Evolutionary conservation across 2,797 vertebrate genomes (phyloP).

Genomic region (Etheostoma nigrum): DNA sequence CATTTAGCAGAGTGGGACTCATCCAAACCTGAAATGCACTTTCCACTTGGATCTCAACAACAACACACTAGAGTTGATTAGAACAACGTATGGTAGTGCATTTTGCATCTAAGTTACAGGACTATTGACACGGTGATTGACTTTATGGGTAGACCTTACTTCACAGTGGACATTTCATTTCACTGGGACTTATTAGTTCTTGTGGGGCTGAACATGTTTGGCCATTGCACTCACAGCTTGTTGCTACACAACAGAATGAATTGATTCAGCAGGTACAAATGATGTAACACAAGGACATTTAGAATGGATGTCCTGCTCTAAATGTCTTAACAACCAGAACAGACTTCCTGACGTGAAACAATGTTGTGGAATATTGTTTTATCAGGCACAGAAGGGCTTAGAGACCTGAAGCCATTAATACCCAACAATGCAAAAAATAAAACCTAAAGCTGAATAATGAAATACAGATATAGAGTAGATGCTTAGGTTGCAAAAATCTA

Average conservation of each 20-base stretch:
- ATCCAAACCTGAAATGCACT: neutral
- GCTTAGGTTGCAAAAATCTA: conserved; percentile 38
- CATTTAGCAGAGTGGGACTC: neutral
- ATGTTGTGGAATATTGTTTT: conserved; percentile 47
- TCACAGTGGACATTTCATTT: neutral
- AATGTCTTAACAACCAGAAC: conserved; percentile 25
- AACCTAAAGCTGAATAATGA: conserved; percentile 33
- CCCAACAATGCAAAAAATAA: conserved; percentile 37
- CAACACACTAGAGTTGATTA: neutral
- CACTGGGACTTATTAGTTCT: conserved; percentile 8
- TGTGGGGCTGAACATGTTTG: neutral
- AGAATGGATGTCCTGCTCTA: neutral
- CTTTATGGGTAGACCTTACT: neutral
- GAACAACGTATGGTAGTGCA: neutral
- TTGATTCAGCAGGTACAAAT: neutral
- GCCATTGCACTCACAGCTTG: conserved; percentile 10
- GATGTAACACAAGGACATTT: conserved; percentile 23
- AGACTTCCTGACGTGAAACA: conserved; percentile 53
- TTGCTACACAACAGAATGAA: conserved; percentile 1
- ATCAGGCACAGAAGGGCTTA: conserved; percentile 28
- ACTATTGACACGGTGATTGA: neutral
- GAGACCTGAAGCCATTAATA: conserved; percentile 48
- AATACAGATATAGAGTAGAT: conserved; percentile 6
- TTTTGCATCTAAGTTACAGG: neutral
- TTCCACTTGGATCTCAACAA: neutral